Percentiles rank a stretch among this genome's conserved stretches.
Conservation (phyloP, 1,140 invertebrate genomes). For the Tetramorium alpestre region DNA sequence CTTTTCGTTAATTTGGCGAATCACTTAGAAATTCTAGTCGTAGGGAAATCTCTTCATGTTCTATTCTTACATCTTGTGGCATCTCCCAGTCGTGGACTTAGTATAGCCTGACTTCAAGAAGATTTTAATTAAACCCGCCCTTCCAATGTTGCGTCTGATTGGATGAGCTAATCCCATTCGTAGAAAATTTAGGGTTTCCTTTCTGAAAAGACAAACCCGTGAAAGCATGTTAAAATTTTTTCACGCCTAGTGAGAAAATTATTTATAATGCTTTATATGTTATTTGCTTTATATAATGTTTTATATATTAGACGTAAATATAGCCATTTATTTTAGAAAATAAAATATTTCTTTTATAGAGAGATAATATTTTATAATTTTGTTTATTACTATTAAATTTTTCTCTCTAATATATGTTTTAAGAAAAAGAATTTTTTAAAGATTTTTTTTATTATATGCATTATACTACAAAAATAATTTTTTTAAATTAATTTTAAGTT, state of each 20-base stretch:
- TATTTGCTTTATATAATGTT: constrained; percentile 46
- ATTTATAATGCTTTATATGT: constrained; percentile 58
- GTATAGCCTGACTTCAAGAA: constrained; percentile 77
- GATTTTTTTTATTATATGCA: not conserved
- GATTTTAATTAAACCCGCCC: constrained; percentile 86
- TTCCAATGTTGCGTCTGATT: constrained; percentile 85
- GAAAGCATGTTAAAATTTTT: constrained; percentile 66
- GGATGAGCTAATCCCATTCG: constrained; percentile 82
- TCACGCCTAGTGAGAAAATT: constrained; percentile 56
- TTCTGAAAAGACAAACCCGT: constrained; percentile 63
- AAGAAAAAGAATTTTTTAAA: not conserved
- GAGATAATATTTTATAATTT: not conserved
- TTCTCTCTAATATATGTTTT: not conserved
- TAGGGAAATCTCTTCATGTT: constrained; percentile 75
- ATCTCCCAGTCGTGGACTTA: constrained; percentile 69
- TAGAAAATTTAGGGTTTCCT: constrained; percentile 81
- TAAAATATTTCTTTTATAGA: not conserved
- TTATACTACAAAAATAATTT: not conserved
- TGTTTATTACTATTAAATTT: not conserved
- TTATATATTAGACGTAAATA: constrained; percentile 36
- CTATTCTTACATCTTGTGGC: constrained; percentile 79
- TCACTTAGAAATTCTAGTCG: constrained; percentile 65
- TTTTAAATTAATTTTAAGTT: not conserved
- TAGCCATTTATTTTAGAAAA: not conserved
- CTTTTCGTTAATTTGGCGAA: constrained; percentile 62